Evolutionary conservation across 2,797 vertebrate genomes (phyloP).

Genomic region (Scomberomorus guttatus): DNA sequence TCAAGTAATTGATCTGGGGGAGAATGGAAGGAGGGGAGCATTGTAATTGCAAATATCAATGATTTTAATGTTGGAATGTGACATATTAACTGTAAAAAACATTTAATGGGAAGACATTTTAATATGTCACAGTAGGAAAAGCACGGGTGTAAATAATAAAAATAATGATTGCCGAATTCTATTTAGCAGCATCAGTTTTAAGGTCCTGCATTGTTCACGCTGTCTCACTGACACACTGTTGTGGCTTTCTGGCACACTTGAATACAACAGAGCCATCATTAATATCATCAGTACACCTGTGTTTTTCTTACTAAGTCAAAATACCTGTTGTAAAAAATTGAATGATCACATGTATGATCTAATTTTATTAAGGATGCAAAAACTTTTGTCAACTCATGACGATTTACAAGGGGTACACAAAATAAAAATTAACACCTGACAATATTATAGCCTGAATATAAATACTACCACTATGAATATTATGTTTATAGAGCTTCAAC

Average conservation of each 20-base stretch:
- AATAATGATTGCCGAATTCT: not conserved
- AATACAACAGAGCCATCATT: too few relatives aligned
- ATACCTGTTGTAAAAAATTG: too few relatives aligned
- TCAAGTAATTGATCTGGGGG: not conserved
- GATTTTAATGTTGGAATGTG: rapidly evolving
- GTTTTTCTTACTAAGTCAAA: too few relatives aligned
- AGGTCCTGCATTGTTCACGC: not conserved
- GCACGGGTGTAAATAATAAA: not conserved
- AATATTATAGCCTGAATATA: slow-evolving; percentile 1
- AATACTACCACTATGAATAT: not conserved
- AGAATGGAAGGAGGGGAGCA: not conserved
- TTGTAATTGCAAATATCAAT: not conserved
- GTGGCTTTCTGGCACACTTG: too few relatives aligned
- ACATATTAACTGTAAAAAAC: not conserved
- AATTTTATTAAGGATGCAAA: too few relatives aligned
- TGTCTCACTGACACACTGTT: too few relatives aligned
- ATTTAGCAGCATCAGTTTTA: not conserved
- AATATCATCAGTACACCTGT: too few relatives aligned
- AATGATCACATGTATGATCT: too few relatives aligned
- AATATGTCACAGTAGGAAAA: too few relatives aligned
- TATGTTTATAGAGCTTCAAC: not conserved
- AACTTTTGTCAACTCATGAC: not conserved
- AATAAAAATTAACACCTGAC: slow-evolving; percentile 2
- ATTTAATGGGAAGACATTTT: too few relatives aligned
- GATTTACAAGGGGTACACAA: not conserved